Conservation (phyloP, 2,113 vertebrate species). For the Rhinichthys klamathensis region DNA sequence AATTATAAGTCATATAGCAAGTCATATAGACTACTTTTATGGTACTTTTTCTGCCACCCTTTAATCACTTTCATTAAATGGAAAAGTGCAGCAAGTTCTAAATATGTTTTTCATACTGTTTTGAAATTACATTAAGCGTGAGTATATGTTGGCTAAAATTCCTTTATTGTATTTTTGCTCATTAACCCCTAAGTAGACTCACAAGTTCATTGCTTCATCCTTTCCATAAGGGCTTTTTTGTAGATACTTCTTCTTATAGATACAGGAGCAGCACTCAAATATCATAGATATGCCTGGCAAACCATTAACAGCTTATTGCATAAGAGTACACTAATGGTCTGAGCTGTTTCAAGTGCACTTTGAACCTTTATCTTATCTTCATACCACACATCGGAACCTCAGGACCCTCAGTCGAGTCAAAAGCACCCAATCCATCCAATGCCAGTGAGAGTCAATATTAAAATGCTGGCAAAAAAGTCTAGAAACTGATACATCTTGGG, state of each 20-base stretch:
- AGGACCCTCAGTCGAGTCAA: conserved; percentile 26
- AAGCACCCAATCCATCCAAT: conserved; percentile 10
- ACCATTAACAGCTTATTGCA: conserved; percentile 68
- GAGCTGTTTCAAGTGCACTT: conserved; percentile 62
- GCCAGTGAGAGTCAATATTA: conserved; percentile 10
- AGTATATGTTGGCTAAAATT: background rate
- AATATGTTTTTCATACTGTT: background rate
- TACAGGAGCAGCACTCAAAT: conserved; percentile 60
- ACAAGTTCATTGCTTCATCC: background rate
- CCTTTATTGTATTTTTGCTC: background rate
- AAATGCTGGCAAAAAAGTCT: background rate
- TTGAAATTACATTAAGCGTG: background rate
- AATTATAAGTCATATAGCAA: too few species aligned
- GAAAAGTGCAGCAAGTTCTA: background rate
- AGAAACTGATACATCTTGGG: background rate
- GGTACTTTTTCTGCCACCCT: background rate
- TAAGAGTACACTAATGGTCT: conserved; percentile 61
- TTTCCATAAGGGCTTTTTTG: background rate
- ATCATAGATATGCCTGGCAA: conserved; percentile 65
- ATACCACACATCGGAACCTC: conserved; percentile 41
- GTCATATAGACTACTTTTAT: too few species aligned
- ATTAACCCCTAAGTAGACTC: background rate
- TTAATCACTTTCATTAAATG: background rate
- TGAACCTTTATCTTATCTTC: conserved; percentile 69
- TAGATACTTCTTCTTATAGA: conserved; percentile 7